Conservation (phyloP, 1,140 invertebrate genomes). For the Drosophila teissieri region DNA sequence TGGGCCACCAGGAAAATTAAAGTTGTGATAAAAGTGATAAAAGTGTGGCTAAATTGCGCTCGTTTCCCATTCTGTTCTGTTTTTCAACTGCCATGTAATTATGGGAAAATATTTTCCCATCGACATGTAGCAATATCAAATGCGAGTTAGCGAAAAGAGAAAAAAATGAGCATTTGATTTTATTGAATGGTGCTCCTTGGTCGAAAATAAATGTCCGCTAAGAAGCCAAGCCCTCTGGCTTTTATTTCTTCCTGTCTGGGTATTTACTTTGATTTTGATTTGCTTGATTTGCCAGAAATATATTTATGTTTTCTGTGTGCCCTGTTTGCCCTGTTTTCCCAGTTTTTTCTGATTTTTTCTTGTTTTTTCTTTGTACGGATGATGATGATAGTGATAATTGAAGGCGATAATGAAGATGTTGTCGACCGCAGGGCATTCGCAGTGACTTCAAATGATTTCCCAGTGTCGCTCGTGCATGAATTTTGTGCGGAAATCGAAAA, state of each 20-base stretch:
- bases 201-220: conserved; percentile 7
- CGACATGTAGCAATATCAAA: neutral
- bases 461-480: conserved; percentile 70
- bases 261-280: conserved; percentile 68
- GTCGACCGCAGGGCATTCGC: conserved; percentile 8
- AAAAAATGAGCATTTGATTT: neutral
- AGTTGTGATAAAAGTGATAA: conserved; percentile 18
- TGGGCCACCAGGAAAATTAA: neutral
- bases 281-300: conserved; percentile 62
- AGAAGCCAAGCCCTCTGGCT: conserved; percentile 6
- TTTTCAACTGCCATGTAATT: conserved; percentile 1
- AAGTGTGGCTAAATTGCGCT: conserved; percentile 12
- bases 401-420: conserved; percentile 28
- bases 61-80: neutral
- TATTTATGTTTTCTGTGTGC: conserved; percentile 21
- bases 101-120: neutral
- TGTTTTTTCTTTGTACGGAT: conserved; percentile 8
- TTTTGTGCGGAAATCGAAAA: neutral
- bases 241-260: conserved; percentile 10
- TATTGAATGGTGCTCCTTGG: conserved; percentile 2
- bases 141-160: neutral
- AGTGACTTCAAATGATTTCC: conserved; percentile 57
- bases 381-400: conserved; percentile 60
- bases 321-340: conserved; percentile 22
- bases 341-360: too few species aligned